Evolutionary conservation across 2,113 vertebrate species (phyloP), one percentile per base, ranked within the genome.

Genomic region (Oxygymnocypris stewartii): DNA sequence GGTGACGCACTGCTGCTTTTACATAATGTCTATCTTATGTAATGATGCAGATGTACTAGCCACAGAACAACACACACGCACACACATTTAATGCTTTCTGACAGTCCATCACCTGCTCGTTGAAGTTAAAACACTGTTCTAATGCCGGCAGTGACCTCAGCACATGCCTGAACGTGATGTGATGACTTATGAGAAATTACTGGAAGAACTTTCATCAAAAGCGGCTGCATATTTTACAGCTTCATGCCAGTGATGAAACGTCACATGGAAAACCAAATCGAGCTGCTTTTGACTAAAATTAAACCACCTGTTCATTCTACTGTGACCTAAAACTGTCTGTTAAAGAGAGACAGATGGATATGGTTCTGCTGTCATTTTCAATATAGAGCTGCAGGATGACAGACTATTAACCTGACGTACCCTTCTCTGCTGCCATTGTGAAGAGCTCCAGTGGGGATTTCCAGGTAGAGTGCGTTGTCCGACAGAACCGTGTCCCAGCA

Each of bases 371-470:
- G 12, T 67, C 37, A 49, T 14, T n/a, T 25, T 28, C 23, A 80
- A 4, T 25, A 9, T 40, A 25, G 59, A 65, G 35, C 40, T 11
- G 23, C 12, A 18, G 1, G 8, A 49, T n/a, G 14, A 18, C 7
- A 25, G 28, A 51, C 49, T 61, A 74, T 78, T 16, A 75, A 71
- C 63, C 13, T 20, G 6, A 87, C 95, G 90, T 92, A 99, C 98
- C 98, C 97, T 92, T 99, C 98, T 93, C 98, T 99, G 96, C 97
- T 99, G 77, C 98, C 97, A 89, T 98, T 97, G 85, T 93, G 96
- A 92, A 98, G 95, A 86, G 93, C 91, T 85, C 97, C 97, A 0
- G 96, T 94, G 76, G 98, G 96, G 88, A 98, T 96, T 95, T 98
- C 97, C 95, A 99, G 94, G 90, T 97, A 99, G 93, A 99, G 96